Percentiles rank a stretch among this genome's conserved stretches.
Conservation (phyloP, 2,888 invertebrate genomes). For the Eupithecia exiguata region DNA sequence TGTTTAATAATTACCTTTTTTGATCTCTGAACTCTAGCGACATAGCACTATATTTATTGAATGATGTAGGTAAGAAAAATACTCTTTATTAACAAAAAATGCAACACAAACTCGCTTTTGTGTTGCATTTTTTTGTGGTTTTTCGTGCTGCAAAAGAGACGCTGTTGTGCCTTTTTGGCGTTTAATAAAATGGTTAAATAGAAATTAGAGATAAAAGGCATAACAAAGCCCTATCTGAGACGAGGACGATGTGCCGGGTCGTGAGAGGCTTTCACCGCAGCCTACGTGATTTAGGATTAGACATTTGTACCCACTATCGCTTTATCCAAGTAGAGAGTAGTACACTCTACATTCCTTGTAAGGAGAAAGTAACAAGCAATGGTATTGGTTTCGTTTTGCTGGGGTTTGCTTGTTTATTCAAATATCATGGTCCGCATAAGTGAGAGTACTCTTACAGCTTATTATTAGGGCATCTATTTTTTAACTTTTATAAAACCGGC, state of each 20-base stretch:
- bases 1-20: no score
- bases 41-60: background rate
- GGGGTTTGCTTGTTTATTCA: background rate
- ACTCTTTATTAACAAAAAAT: no score
- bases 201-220: background rate
- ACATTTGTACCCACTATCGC: constrained; percentile 23
- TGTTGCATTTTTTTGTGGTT: no score
- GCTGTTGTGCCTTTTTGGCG: background rate
- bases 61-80: background rate
- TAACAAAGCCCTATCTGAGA: constrained; percentile 1
- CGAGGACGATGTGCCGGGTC: constrained; percentile 28
- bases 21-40: background rate
- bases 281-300: constrained; percentile 33
- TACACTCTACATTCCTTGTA: constrained; percentile 5
- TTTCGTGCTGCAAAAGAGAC: background rate
- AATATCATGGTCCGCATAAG: no score
- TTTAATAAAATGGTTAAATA: background rate
- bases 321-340: constrained; percentile 8
- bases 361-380: constrained; percentile 6
- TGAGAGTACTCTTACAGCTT: background rate
- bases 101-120: no score
- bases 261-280: constrained; percentile 53
- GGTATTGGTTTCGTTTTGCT: background rate
- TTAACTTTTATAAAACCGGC: background rate
- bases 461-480: background rate